These are phyloP conservation scores for Netelia virgata DNA, from an alignment of 2,888 invertebrate species.

Conservation along the genomic window DNA sequence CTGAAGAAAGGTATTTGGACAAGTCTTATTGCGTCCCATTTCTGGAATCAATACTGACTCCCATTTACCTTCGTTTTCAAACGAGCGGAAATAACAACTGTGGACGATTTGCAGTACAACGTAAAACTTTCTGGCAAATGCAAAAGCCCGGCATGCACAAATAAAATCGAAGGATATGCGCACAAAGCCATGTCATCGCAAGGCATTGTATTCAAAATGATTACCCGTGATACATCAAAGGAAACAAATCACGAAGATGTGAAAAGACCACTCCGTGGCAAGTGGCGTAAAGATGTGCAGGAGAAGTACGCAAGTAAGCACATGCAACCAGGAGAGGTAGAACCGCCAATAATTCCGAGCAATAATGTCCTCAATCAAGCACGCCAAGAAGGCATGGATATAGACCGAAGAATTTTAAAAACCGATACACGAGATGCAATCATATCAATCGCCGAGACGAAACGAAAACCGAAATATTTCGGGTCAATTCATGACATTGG, in stretches of 20 bases:
- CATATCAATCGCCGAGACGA: conserved; percentile 48
- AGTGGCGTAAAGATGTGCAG: conserved; percentile 39
- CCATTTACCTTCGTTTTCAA: conserved; percentile 62
- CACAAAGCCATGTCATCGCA: neutral
- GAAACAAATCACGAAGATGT: conserved; percentile 41
- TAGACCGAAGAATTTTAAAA: conserved; percentile 25
- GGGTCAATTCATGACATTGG: conserved; percentile 60
- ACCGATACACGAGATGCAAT: conserved; percentile 41
- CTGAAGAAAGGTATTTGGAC: conserved; percentile 54
- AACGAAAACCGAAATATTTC: conserved; percentile 42
- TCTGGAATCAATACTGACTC: conserved; percentile 60
- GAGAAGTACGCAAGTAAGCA: conserved; percentile 42
- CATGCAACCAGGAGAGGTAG: conserved; percentile 48
- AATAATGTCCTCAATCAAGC: conserved; percentile 25
- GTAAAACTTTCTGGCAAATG: conserved; percentile 27
- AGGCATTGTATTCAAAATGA: conserved; percentile 11
- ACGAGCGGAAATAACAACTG: conserved; percentile 15
- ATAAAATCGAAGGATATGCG: neutral
- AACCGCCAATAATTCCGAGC: conserved; percentile 50
- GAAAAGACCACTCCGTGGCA: conserved; percentile 47
- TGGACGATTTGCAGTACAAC: neutral
- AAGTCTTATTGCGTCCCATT: conserved; percentile 51
- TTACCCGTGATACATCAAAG: conserved; percentile 28
- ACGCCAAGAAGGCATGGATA: conserved; percentile 49
- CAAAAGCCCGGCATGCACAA: conserved; percentile 29